Evolutionary conservation across 2,113 vertebrate genomes (phyloP), one percentile per base, ranked within the genome.

Genomic region (Orthonyx spaldingii): DNA sequence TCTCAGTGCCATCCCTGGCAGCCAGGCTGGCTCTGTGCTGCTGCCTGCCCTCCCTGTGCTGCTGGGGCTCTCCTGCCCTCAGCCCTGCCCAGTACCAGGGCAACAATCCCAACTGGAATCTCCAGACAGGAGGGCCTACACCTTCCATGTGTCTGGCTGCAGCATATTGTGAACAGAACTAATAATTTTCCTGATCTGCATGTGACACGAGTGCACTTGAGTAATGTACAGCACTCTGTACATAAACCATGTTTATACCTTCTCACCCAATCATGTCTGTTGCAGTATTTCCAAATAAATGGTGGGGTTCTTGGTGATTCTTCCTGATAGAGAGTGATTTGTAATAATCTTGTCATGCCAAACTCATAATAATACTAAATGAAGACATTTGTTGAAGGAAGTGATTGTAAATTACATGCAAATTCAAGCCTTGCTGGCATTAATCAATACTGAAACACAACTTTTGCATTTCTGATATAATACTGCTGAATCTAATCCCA

Each of bases 331-430:
- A 96, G 79, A 79, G 90, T 94, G 95, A 97, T 98, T 95, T 97
- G 91, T 97, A 97, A 97, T 97, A 98, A 97, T 97, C 96, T 97
- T 98, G 97, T 98, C 96, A 87, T 96, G 87, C 94, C 92, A 94
- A 96, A 93, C 97, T 97, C 97, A 97, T 95, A 97, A 94, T 97
- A 97, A 88, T 96, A 91, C 90, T 96, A 97, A 98, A 97, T 96
- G 97, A 97, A 97, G 97, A 97, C 96, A 96, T 98, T 98, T 97
- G 92, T 98, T 90, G 96, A 97, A 97, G 90, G 93, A 95, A 96
- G 94, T 96, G 96, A 97, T 97, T 97, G 97, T 98, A 98, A 98
- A 98, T 97, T 96, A 92, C 94, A 97, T 97, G 98, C 94, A 98
- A 97, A 98, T 98, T 97, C 95, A 94, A 94, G 39, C 84, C 95